Evolutionary conservation across 1,140 invertebrate genomes (phyloP).

Genomic region (Ctenoplectra terminalis): DNA sequence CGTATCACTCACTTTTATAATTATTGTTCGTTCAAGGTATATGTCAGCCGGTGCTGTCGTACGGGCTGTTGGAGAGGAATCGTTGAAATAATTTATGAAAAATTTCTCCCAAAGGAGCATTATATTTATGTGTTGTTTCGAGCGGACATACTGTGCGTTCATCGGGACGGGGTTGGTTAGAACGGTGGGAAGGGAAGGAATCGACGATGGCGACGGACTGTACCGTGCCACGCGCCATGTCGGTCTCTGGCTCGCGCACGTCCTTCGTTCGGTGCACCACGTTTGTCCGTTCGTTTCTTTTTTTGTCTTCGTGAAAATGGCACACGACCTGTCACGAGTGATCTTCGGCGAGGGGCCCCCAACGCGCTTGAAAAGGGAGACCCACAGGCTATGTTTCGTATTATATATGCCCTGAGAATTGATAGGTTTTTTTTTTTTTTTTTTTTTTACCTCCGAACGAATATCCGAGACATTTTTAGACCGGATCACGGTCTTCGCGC

Average conservation of each 20-base stretch:
- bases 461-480: slow-evolving; percentile 17
- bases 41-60: slow-evolving; percentile 20
- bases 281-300: slow-evolving; percentile 49
- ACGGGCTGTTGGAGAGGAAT: not conserved
- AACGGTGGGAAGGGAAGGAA: slow-evolving; percentile 59
- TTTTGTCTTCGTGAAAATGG: slow-evolving; percentile 44
- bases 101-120: not conserved
- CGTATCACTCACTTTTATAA: slow-evolving; percentile 30
- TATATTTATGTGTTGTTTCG: slow-evolving; percentile 9
- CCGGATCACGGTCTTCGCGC: not conserved
- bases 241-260: slow-evolving; percentile 72
- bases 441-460: not conserved
- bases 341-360: not conserved
- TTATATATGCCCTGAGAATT: slow-evolving; percentile 19
- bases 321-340: slow-evolving; percentile 29
- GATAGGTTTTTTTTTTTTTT: no score
- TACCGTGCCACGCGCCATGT: slow-evolving; percentile 79
- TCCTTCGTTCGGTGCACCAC: slow-evolving; percentile 67
- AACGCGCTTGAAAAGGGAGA: not conserved
- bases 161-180: slow-evolving; percentile 46
- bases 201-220: slow-evolving; percentile 76
- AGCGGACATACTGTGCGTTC: slow-evolving; percentile 9
- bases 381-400: not conserved
- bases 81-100: not conserved
- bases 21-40: slow-evolving; percentile 1